phyloP scores from a whole-genome alignment of 2,797 vertebrate genomes.

The Kryptolebias ocellatus region DNA sequence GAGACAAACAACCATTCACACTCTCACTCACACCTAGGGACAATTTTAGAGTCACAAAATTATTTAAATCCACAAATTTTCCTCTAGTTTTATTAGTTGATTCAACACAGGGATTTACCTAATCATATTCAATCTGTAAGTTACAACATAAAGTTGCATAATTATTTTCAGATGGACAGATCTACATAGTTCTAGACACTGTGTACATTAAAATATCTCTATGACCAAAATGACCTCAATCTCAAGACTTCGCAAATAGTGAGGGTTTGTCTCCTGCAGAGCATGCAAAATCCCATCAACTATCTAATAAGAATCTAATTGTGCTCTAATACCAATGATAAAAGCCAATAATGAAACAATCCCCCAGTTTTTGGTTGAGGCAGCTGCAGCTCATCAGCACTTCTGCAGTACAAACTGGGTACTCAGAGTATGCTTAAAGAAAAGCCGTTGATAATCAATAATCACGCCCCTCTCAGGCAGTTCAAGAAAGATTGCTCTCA shows the following conservation, averaged over 20 bases:
- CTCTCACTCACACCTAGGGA: too few species aligned
- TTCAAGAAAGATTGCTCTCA: conserved; percentile 38
- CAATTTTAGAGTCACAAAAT: too few species aligned
- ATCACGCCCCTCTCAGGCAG: conserved; percentile 51
- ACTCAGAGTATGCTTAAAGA: conserved; percentile 41
- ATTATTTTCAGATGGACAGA: conserved; percentile 11
- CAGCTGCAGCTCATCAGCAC: conserved; percentile 28
- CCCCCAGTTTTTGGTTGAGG: conserved; percentile 21
- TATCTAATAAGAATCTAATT: conserved; percentile 66
- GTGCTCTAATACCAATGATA: conserved; percentile 41
- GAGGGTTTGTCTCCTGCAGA: conserved; percentile 43
- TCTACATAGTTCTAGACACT: conserved; percentile 10
- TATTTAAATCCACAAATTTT: too few species aligned
- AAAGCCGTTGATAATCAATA: conserved; percentile 69
- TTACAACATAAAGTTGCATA: neutral
- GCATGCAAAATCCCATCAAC: conserved; percentile 58
- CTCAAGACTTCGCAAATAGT: conserved; percentile 23
- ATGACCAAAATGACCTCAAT: conserved; percentile 26
- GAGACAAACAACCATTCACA: too few species aligned
- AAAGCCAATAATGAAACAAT: conserved; percentile 55
- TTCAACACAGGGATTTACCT: too few species aligned
- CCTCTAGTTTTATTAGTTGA: too few species aligned
- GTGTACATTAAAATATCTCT: conserved; percentile 21
- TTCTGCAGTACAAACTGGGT: conserved; percentile 43
- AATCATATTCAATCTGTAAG: neutral